These are phyloP conservation scores for Fistularia commersonii DNA, from an alignment of 2,797 vertebrate genomes.

Conservation along the genomic window DNA sequence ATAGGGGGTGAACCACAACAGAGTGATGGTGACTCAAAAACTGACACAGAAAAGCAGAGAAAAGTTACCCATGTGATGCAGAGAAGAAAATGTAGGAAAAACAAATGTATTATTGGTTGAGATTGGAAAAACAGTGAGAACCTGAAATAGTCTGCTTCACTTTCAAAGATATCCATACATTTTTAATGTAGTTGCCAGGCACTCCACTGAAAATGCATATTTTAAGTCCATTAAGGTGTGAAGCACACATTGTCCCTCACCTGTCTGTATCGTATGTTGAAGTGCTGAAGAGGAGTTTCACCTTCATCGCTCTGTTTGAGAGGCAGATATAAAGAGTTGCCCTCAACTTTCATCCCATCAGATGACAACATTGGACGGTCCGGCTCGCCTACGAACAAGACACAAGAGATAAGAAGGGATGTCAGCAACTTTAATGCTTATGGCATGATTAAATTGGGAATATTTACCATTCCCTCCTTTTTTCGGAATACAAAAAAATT, in stretches of 20 bases:
- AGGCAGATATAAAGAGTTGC: slow-evolving; percentile 50
- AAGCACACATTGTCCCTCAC: slow-evolving; percentile 15
- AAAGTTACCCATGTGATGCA: not conserved
- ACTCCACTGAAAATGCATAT: too few species aligned
- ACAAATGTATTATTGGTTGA: not conserved
- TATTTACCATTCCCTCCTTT: too few species aligned
- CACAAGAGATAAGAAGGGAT: not conserved
- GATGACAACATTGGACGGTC: slow-evolving; percentile 47
- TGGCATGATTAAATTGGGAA: too few species aligned
- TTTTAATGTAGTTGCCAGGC: too few species aligned
- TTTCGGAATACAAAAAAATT: too few species aligned
- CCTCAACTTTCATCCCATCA: slow-evolving; percentile 30
- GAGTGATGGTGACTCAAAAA: too few species aligned
- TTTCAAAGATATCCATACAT: not conserved
- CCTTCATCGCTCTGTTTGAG: slow-evolving; percentile 38
- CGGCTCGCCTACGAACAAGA: slow-evolving; percentile 54
- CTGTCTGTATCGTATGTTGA: slow-evolving; percentile 45
- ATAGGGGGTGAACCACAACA: not conserved
- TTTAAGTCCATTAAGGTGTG: not conserved
- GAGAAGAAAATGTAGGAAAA: not conserved
- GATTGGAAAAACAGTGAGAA: too few species aligned
- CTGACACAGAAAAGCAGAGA: not conserved
- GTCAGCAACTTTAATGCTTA: not conserved
- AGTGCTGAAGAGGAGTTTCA: slow-evolving; percentile 43
- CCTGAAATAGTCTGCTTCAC: too few species aligned